These are phyloP conservation scores for Syrmaticus mikado DNA, from an alignment of 2,113 vertebrate species.

Conservation along the genomic window DNA sequence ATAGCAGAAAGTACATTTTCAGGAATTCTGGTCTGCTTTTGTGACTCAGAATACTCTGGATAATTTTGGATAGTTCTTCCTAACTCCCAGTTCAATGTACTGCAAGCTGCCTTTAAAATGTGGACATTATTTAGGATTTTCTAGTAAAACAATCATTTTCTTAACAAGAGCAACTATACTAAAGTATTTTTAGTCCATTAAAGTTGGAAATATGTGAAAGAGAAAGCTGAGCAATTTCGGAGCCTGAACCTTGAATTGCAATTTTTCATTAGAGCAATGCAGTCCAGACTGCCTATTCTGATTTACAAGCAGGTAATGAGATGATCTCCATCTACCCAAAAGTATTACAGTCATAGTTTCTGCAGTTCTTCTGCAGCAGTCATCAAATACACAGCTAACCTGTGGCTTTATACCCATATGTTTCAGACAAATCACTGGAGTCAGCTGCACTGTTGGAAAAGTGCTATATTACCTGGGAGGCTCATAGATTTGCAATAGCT, in stretches of 20 bases:
- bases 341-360: background rate
- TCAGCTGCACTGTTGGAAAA: background rate
- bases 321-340: background rate
- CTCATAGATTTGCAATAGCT: background rate
- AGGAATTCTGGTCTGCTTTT: background rate
- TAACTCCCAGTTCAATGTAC: background rate
- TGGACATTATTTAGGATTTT: background rate
- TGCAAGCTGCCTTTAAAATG: background rate
- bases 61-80: background rate
- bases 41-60: background rate
- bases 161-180: background rate
- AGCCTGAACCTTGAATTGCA: background rate
- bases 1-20: background rate
- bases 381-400: background rate
- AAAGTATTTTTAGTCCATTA: background rate
- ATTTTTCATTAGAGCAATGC: background rate
- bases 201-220: background rate
- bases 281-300: background rate
- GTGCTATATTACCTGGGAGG: rapidly evolving
- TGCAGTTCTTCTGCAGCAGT: background rate
- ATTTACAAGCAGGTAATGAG: background rate
- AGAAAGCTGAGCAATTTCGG: background rate
- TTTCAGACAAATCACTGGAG: background rate
- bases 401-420: background rate
- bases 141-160: background rate